Evolutionary conservation across 1,140 invertebrate genomes (phyloP).

Genomic region (Drosophila pseudoobscura): DNA sequence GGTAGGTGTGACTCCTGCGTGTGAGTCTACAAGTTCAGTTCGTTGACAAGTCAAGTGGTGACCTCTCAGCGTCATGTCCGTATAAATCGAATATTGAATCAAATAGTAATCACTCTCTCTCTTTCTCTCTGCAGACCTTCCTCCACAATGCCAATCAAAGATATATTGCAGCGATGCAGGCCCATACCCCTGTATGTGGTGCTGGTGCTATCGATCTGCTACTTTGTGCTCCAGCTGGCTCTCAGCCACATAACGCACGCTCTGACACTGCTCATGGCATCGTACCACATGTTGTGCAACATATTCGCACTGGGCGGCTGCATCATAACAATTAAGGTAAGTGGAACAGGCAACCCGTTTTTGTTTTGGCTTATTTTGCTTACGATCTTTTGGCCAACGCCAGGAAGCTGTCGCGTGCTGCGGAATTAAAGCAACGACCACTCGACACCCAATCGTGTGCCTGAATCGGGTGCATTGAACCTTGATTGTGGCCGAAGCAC

Average conservation of each 20-base stretch:
- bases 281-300: slow-evolving; percentile 94
- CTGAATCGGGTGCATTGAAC: slow-evolving; percentile 45
- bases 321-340: slow-evolving; percentile 90
- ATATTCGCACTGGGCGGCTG: slow-evolving; percentile 89
- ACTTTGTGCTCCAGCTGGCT: slow-evolving; percentile 89
- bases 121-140: background rate
- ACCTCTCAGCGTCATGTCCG: slow-evolving; percentile 12
- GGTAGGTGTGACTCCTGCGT: no score
- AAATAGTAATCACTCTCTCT: slow-evolving; percentile 35
- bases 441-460: slow-evolving; percentile 10
- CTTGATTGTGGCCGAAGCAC: slow-evolving; percentile 33
- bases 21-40: slow-evolving; percentile 6
- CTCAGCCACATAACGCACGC: slow-evolving; percentile 92
- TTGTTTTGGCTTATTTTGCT: background rate
- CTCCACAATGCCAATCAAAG: slow-evolving; percentile 87
- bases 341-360: slow-evolving; percentile 41
- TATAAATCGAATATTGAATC: slow-evolving; percentile 15
- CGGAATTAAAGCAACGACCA: slow-evolving; percentile 1
- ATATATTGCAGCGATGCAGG: slow-evolving; percentile 88
- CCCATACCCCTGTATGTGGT: slow-evolving; percentile 89
- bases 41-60: slow-evolving; percentile 20
- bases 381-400: slow-evolving; percentile 17
- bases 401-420: slow-evolving; percentile 51
- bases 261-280: slow-evolving; percentile 91
- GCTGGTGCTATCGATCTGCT: slow-evolving; percentile 88